Evolutionary conservation across 2,888 invertebrate species (phyloP), one percentile per base, ranked within the genome.

Genomic region (Pocota personata): DNA sequence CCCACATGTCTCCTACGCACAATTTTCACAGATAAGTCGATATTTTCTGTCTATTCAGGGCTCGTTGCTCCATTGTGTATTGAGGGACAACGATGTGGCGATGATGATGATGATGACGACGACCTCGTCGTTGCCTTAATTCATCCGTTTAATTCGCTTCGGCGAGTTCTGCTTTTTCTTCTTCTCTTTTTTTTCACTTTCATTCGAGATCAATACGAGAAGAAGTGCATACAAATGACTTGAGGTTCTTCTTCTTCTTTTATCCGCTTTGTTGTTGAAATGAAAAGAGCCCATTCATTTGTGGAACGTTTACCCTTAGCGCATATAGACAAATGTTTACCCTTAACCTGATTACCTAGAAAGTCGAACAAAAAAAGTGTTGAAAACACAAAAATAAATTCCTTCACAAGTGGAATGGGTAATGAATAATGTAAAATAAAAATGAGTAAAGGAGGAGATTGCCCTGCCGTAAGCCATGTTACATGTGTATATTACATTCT

Each of bases 271-370:
- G 16, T 35, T 52, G 24, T 27, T 64, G n/a, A 62, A 67, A 43
- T 46, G 14, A 55, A 50, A 71, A 52, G 50, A 24, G n/a, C 46
- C 30, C 60, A 60, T 77, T 86, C 52, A 32, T 66, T 72, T 37
- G 60, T 37, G 57, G 35, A 64, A 55, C 64, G 52, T 76, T 80
- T 84, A 76, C 80, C 52, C 37, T 52, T 32, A 64, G 76, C 46
- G 71, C 35, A 80, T 76, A 71, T 58, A 57, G 64, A 55, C 71
- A 37, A 76, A 76, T 75, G 60, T 82, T 86, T 86, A 82, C 76
- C 86, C 86, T 86, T 86, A 80, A 86, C 86, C 86, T 86, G 67
- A 66, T 86, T 86, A 86, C 86, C 86, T 76, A 86, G 76, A 86
- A 86, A 86, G 52, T 62, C 48, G 30, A 27, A 62, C 30, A 40